phyloP scores from a whole-genome alignment of 2,888 invertebrate genomes.

The Pantelozetes paolii region DNA sequence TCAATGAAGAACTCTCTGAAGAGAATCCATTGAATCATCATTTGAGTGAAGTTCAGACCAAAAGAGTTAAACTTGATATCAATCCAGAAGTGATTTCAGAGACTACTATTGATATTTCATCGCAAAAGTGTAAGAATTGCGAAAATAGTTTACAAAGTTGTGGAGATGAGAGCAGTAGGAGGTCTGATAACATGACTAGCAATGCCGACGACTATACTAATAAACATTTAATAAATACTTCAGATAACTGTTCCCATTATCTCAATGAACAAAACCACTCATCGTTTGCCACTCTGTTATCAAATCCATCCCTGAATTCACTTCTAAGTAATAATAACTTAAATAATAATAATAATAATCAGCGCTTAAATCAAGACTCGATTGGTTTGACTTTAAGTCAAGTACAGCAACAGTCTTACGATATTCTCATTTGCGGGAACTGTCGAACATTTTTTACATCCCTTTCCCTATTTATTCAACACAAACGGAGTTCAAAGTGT shows the following conservation, averaged over 20 bases:
- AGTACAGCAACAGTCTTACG: constrained; percentile 25
- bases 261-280: background rate
- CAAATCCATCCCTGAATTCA: constrained; percentile 2
- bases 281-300: background rate
- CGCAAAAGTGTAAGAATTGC: background rate
- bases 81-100: background rate
- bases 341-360: background rate
- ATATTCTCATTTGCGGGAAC: constrained; percentile 30
- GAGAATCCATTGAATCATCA: background rate
- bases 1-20: background rate
- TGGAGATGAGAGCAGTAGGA: background rate
- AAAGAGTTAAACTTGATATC: constrained; percentile 19
- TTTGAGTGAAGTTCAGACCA: constrained; percentile 2
- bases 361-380: background rate
- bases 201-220: background rate
- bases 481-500: constrained; percentile 12
- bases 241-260: background rate
- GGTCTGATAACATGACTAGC: background rate
- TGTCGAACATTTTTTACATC: constrained; percentile 32
- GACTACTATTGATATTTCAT: background rate
- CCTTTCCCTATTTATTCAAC: constrained; percentile 24
- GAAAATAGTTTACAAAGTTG: background rate
- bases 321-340: background rate
- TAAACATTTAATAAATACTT: constrained; percentile 9
- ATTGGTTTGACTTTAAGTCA: constrained; percentile 2